Evolutionary conservation across 1,140 invertebrate genomes (phyloP), one percentile per base, ranked within the genome.

Genomic region (Drosophila melanica): DNA sequence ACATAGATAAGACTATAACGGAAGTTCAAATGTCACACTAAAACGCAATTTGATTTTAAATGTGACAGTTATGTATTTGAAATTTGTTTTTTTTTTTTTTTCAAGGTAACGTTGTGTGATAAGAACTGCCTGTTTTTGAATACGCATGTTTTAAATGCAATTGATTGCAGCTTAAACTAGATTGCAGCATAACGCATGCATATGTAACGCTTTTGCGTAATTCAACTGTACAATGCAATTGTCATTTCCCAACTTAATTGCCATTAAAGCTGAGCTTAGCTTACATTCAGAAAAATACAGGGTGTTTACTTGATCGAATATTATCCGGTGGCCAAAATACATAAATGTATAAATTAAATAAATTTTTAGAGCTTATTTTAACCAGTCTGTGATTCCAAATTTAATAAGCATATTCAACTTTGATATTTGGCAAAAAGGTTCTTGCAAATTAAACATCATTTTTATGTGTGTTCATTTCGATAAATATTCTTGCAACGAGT

Each of bases 321-420:
- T 8, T n/a, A 39, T 23, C 20, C 27, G 20, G 6, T n/a, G 23
- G 1, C 1, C 27, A n/a, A 23, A 9, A 35, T 51, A 51, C n/a
- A 8, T 9, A 23, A 53, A 73, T 77, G 73, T 68, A 51, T 68
- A 47, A 84, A 84, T 77, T 20, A 11, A 70, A 85, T 64, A 11
- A 27, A 27, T 70, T 76, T 51, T 20, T 39, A 73, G 20, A 54
- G 55, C 64, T 62, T 80, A 84, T 74, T 85, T 69, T 39, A 69
- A 84, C 81, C 63, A 77, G 81, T 84, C 66, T 45, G 16, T n/a
- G 8, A 20, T 48, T 35, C n/a, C 12, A 7, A 51, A 44, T 50
- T 67, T 27, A 53, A 67, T 80, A 71, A 68, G 47, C 81, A 80
- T 85, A 71, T 68, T 85, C 66, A 81, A 86, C 81, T 85, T 84